Evolutionary conservation across 2,113 vertebrate species (phyloP).

Genomic region (Agapornis roseicollis): DNA sequence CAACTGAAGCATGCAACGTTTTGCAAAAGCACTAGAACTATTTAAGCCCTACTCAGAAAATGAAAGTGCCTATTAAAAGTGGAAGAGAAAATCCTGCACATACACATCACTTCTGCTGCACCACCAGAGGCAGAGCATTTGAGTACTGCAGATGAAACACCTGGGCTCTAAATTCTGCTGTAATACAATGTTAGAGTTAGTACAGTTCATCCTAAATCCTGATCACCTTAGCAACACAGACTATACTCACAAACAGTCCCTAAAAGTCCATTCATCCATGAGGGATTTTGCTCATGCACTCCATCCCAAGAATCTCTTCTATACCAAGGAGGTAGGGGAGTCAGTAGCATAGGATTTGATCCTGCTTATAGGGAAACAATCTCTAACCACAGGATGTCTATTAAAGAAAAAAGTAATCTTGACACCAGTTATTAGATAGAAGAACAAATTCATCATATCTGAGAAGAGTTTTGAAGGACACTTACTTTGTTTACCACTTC

Average conservation of each 20-base stretch:
- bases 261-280: background rate
- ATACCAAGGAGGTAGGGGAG: background rate
- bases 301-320: background rate
- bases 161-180: background rate
- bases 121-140: background rate
- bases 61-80: background rate
- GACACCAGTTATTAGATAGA: background rate
- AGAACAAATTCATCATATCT: background rate
- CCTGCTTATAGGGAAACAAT: accelerated
- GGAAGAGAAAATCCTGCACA: background rate
- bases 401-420: background rate
- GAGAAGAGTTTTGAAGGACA: background rate
- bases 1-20: background rate
- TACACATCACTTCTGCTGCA: background rate
- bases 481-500: background rate
- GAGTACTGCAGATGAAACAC: background rate
- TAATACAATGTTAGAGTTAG: background rate
- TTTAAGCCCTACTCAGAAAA: background rate
- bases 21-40: background rate
- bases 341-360: background rate
- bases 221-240: background rate
- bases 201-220: background rate
- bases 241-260: background rate
- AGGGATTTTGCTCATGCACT: background rate
- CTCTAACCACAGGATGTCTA: background rate